phyloP scores from a whole-genome alignment of 2,113 vertebrate genomes.

The Petrocephalus zakoni region DNA sequence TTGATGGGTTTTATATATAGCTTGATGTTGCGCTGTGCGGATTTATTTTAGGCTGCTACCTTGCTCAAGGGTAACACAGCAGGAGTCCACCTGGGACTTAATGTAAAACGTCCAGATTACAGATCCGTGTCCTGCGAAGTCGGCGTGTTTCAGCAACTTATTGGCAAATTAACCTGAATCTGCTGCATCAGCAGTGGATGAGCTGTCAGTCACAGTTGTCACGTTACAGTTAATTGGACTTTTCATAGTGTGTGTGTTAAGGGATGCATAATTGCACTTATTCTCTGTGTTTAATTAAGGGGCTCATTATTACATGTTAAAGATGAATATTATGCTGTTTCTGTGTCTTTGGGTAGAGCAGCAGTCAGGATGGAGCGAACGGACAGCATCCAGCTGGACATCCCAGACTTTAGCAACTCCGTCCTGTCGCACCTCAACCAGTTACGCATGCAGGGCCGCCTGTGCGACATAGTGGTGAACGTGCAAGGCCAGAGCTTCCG shows the following conservation, averaged over 20 bases:
- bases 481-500: slow-evolving; percentile 94
- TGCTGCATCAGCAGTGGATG: neutral
- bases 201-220: neutral
- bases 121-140: neutral
- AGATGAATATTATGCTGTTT: neutral
- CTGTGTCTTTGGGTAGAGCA: neutral
- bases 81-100: neutral
- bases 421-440: slow-evolving; percentile 94
- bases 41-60: neutral
- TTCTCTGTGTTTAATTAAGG: neutral
- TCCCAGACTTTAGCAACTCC: slow-evolving; percentile 97
- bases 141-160: neutral
- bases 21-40: neutral
- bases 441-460: slow-evolving; percentile 90
- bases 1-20: neutral
- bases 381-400: slow-evolving; percentile 92
- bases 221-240: neutral
- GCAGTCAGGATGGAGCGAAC: slow-evolving; percentile 84
- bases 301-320: neutral
- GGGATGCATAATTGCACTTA: neutral
- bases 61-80: neutral
- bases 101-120: neutral
- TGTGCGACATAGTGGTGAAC: slow-evolving; percentile 95
- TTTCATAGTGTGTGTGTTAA: neutral
- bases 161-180: neutral